Evolutionary conservation across 2,888 invertebrate species (phyloP).

Genomic region (Clepsis dumicolana): DNA sequence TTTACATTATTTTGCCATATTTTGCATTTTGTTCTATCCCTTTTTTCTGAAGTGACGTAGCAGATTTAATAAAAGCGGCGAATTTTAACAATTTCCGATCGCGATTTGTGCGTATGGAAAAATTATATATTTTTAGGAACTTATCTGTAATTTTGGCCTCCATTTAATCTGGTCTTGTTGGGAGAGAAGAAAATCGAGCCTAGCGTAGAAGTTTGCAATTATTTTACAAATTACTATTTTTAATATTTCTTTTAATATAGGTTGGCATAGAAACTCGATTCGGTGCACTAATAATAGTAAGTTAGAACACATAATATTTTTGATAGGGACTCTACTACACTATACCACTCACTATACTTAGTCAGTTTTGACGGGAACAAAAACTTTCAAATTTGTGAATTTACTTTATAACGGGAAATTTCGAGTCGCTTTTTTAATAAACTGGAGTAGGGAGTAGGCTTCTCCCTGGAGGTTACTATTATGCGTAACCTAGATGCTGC

Average conservation of each 20-base stretch:
- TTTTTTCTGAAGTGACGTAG: background rate
- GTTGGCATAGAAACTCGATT: too few species aligned
- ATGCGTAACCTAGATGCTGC: background rate
- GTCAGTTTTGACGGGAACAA: background rate
- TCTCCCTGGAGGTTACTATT: too few species aligned
- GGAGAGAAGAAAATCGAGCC: background rate
- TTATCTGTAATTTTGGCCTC: background rate
- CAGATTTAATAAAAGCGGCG: background rate
- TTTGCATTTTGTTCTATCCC: background rate
- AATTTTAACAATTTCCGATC: background rate
- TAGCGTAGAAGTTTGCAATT: background rate
- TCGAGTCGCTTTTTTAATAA: too few species aligned
- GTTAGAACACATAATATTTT: too few species aligned
- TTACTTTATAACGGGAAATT: too few species aligned
- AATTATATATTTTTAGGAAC: background rate
- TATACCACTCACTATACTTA: background rate
- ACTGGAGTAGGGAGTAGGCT: too few species aligned
- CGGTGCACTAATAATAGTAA: too few species aligned
- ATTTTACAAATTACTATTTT: too few species aligned
- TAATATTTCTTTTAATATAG: too few species aligned
- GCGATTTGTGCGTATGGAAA: background rate
- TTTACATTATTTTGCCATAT: slow-evolving; percentile 17
- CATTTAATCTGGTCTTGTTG: background rate
- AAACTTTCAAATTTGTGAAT: too few species aligned
- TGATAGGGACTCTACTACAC: too few species aligned